phyloP scores from a whole-genome alignment of 2,113 vertebrate species.

The Danionella cerebrum region DNA sequence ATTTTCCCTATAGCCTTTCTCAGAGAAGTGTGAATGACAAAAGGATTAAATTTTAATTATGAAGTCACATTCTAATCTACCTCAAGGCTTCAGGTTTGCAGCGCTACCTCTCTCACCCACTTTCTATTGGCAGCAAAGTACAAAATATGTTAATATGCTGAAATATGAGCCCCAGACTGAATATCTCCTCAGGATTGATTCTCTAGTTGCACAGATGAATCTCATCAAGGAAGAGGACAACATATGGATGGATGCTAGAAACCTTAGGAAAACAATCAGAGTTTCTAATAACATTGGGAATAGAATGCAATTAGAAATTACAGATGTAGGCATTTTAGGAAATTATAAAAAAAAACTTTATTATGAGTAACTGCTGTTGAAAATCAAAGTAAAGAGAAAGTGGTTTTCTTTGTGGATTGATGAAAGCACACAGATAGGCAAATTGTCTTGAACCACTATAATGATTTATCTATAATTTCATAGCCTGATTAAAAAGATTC shows the following conservation, averaged over 20 bases:
- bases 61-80: constrained; percentile 35
- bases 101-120: not conserved
- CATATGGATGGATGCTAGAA: not conserved
- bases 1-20: constrained; percentile 32
- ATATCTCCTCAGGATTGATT: not conserved
- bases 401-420: constrained; percentile 23
- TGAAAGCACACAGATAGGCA: constrained; percentile 37
- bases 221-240: not conserved
- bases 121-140: not conserved
- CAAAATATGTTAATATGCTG: constrained; percentile 6
- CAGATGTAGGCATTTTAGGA: constrained; percentile 29
- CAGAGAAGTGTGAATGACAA: constrained; percentile 42
- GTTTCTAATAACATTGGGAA: not conserved
- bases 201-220: not conserved
- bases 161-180: not conserved
- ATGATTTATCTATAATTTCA: constrained; percentile 28
- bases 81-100: not conserved
- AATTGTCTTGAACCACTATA: constrained; percentile 35
- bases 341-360: constrained; percentile 19
- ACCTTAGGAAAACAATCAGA: not conserved
- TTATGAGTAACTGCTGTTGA: constrained; percentile 41
- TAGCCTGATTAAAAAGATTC: constrained; percentile 13
- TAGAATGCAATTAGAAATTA: constrained; percentile 40
- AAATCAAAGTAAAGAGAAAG: not conserved
- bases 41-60: constrained; percentile 59